Evolutionary conservation across 2,113 vertebrate genomes (phyloP).

Genomic region (Antechinus flavipes): DNA sequence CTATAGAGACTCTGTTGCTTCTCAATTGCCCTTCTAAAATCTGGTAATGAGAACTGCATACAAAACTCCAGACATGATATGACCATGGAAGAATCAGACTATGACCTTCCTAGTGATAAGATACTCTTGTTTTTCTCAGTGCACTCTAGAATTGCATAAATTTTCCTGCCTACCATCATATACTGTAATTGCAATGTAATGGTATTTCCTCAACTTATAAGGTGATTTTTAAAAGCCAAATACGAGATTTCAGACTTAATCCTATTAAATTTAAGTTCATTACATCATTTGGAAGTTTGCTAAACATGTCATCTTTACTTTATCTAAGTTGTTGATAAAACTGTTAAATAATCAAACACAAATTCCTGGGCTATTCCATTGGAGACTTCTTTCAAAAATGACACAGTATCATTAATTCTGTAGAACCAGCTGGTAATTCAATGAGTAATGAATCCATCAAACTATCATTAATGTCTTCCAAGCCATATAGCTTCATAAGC

Average conservation of each 20-base stretch:
- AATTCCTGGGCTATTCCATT: background rate
- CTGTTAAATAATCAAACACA: background rate
- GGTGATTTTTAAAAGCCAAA: background rate
- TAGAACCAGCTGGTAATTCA: background rate
- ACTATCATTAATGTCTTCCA: background rate
- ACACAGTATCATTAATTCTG: background rate
- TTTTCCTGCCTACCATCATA: background rate
- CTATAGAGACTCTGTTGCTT: background rate
- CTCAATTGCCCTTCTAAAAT: background rate
- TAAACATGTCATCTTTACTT: background rate
- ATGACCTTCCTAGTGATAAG: background rate
- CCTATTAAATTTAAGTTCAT: background rate
- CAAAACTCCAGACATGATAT: background rate
- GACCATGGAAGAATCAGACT: background rate
- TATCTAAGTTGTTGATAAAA: background rate
- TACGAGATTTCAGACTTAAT: background rate
- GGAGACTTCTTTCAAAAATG: background rate
- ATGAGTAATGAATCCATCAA: background rate
- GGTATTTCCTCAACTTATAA: background rate
- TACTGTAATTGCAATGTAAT: background rate
- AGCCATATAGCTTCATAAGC: background rate
- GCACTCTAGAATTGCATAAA: background rate
- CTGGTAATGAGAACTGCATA: background rate
- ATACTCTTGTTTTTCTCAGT: background rate
- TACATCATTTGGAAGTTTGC: background rate